These are phyloP conservation scores for Pseudorhombus dupliciocellatus DNA, from an alignment of 2,113 vertebrate genomes.

Conservation along the genomic window DNA sequence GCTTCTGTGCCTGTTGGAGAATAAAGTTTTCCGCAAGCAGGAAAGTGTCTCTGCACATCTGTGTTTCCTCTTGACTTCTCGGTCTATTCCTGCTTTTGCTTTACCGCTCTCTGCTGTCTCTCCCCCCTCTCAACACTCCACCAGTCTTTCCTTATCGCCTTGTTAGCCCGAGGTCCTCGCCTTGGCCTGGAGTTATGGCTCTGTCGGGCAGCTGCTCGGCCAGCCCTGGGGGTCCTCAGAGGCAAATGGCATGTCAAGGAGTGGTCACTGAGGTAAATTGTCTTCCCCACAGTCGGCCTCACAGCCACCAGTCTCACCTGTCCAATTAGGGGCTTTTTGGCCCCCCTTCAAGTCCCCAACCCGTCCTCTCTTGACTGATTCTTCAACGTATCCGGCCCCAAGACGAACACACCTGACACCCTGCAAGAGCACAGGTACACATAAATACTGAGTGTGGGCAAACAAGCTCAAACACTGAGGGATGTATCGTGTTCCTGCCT, in stretches of 20 bases:
- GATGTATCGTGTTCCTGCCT: slow-evolving; percentile 2
- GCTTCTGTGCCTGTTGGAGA: slow-evolving; percentile 51
- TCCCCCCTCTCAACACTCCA: slow-evolving; percentile 31
- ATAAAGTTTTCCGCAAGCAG: slow-evolving; percentile 62
- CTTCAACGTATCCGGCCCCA: slow-evolving; percentile 47
- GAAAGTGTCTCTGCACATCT: slow-evolving; percentile 60
- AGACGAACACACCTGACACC: slow-evolving; percentile 63
- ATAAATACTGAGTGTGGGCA: slow-evolving; percentile 30
- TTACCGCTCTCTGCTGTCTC: slow-evolving; percentile 31
- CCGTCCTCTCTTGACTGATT: slow-evolving; percentile 52
- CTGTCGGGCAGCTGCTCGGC: slow-evolving; percentile 73
- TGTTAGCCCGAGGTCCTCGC: slow-evolving; percentile 72
- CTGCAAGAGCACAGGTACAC: slow-evolving; percentile 35
- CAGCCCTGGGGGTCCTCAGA: slow-evolving; percentile 78
- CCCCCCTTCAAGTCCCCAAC: slow-evolving; percentile 64
- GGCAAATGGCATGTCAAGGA: slow-evolving; percentile 80
- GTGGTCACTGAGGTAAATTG: slow-evolving; percentile 74
- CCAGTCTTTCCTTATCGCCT: slow-evolving; percentile 62
- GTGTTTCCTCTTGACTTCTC: slow-evolving; percentile 54
- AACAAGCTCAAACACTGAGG: slow-evolving; percentile 26
- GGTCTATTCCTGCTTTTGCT: slow-evolving; percentile 58
- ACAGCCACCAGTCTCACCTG: slow-evolving; percentile 67
- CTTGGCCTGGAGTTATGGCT: slow-evolving; percentile 73
- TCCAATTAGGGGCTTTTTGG: slow-evolving; percentile 79
- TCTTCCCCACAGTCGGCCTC: slow-evolving; percentile 52